Conservation (phyloP, 2,888 invertebrate genomes). For the Nipponacmea schrenckii region DNA sequence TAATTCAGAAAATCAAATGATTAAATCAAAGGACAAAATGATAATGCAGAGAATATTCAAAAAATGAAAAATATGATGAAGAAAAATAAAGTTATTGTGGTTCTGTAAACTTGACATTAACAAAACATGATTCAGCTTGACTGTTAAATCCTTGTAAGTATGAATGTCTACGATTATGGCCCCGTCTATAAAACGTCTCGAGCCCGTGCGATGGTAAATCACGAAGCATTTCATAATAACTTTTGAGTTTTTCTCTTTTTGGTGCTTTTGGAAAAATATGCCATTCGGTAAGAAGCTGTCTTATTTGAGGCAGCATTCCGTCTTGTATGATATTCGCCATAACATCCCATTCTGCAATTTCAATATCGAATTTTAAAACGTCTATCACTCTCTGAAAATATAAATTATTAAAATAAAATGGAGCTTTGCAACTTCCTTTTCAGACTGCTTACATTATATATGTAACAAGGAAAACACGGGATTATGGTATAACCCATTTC, state of each 20-base stretch:
- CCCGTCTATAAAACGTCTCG: neutral
- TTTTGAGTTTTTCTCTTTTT: constrained; percentile 2
- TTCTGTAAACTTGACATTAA: too few species aligned
- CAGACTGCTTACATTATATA: too few species aligned
- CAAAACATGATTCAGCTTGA: neutral
- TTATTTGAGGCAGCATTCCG: neutral
- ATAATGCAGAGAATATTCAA: too few species aligned
- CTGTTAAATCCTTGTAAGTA: neutral
- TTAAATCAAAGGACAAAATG: too few species aligned
- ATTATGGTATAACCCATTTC: too few species aligned
- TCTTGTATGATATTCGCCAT: neutral
- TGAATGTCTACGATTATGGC: neutral
- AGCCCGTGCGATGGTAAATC: neutral
- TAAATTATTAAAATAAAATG: neutral
- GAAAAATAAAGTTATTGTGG: too few species aligned
- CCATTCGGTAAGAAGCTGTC: constrained; percentile 21
- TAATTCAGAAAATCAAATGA: too few species aligned
- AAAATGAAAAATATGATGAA: too few species aligned
- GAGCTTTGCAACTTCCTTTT: neutral
- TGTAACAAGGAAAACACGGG: too few species aligned
- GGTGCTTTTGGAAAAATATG: constrained; percentile 15
- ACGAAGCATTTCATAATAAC: neutral
- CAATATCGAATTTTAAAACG: constrained; percentile 21
- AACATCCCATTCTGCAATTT: neutral
- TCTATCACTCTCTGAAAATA: constrained; percentile 13